These are phyloP conservation scores for Phenganax stokvisi DNA, from an alignment of 92 coral and sea anemone genomes.

Conservation along the genomic window DNA sequence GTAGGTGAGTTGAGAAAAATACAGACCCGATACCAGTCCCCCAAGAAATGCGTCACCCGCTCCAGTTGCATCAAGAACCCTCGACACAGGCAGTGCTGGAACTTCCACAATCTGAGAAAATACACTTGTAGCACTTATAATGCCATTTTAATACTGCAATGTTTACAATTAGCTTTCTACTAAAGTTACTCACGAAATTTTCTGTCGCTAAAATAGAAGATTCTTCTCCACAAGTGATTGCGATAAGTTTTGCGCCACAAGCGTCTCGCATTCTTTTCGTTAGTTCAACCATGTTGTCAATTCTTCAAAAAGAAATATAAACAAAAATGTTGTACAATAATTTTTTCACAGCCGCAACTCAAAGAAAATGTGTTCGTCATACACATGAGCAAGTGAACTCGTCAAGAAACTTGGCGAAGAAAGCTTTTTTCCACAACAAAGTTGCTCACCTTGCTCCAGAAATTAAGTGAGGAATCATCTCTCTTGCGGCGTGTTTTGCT, in stretches of 20 bases:
- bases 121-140: neutral
- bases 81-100: slow-evolving; percentile 15
- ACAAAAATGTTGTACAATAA: neutral
- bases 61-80: slow-evolving; percentile 28
- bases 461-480: slow-evolving; percentile 23
- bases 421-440: too few relatives aligned
- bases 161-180: neutral
- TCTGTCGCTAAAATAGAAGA: slow-evolving; percentile 37
- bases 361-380: neutral
- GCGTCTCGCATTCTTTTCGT: slow-evolving; percentile 26
- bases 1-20: too few relatives aligned
- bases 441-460: slow-evolving; percentile 2
- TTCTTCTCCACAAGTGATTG: slow-evolving; percentile 31
- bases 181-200: neutral
- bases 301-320: slow-evolving; percentile 5
- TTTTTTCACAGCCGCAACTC: neutral
- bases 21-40: slow-evolving; percentile 39
- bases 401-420: too few relatives aligned
- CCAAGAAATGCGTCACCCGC: slow-evolving; percentile 42
- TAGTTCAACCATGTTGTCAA: slow-evolving; percentile 36
- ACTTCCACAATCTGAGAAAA: slow-evolving; percentile 18
- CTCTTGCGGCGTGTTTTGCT: slow-evolving; percentile 36
- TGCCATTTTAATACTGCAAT: neutral
- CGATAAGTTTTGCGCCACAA: slow-evolving; percentile 32
- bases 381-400: neutral